Evolutionary conservation across 1,140 invertebrate genomes (phyloP).

Genomic region (Musca vetustissima): DNA sequence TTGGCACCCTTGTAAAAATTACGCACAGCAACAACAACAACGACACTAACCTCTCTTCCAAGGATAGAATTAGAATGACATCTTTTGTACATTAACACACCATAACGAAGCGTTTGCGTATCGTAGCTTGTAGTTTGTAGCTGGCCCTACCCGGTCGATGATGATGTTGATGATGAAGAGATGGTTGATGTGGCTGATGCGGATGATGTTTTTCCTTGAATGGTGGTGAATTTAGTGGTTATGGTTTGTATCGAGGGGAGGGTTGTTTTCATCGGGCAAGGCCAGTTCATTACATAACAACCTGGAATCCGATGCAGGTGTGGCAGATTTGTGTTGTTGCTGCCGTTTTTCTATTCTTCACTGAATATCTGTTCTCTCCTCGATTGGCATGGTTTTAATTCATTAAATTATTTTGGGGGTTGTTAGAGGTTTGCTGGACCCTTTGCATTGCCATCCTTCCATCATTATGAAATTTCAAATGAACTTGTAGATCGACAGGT

Average conservation of each 20-base stretch:
- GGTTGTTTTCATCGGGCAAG: background rate
- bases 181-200: no score
- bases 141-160: background rate
- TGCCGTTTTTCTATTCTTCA: no score
- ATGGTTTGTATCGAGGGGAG: background rate
- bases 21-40: background rate
- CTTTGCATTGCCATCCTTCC: no score
- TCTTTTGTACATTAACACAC: slow-evolving; percentile 18
- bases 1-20: slow-evolving; percentile 20
- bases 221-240: slow-evolving; percentile 21
- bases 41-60: background rate
- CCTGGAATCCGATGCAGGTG: slow-evolving; percentile 11
- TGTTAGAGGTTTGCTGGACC: no score
- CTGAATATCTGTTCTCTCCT: no score
- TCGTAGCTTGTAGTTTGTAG: no score
- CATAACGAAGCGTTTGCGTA: no score
- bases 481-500: slow-evolving; percentile 10
- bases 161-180: no score
- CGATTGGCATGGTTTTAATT: no score
- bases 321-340: slow-evolving; percentile 17
- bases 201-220: slow-evolving; percentile 15
- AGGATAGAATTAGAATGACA: slow-evolving; percentile 2
- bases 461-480: no score
- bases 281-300: background rate
- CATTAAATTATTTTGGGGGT: no score